Conservation (phyloP, 1,140 invertebrate genomes). For the Plutomurus gul region DNA sequence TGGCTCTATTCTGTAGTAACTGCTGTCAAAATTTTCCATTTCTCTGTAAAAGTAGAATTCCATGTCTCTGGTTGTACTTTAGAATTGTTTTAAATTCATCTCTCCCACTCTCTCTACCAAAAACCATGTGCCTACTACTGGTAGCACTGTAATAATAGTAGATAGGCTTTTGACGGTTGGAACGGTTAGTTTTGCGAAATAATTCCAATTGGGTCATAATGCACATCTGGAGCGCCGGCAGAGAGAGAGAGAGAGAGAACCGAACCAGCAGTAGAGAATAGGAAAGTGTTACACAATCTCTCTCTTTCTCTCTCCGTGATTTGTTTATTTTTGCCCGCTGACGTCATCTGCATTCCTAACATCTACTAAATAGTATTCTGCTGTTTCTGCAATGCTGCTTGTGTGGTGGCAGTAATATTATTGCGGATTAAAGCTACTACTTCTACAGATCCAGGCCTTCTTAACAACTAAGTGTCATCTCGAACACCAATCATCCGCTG, state of each 20-base stretch:
- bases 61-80: no score
- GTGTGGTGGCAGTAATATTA: no score
- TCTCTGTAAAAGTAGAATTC: no score
- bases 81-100: no score
- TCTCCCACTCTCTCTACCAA: no score
- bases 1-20: no score
- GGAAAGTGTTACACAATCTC: background rate
- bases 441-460: no score
- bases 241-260: background rate
- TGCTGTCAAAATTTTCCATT: no score
- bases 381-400: background rate
- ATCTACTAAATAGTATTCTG: background rate
- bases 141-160: no score
- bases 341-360: constrained; percentile 1
- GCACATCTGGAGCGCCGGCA: background rate
- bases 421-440: background rate
- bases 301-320: background rate
- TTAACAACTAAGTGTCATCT: no score
- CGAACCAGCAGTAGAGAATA: background rate
- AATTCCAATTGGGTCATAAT: constrained; percentile 22
- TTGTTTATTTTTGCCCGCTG: constrained; percentile 14
- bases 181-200: background rate
- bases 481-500: no score
- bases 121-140: no score
- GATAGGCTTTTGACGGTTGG: background rate